phyloP scores from a whole-genome alignment of 2,113 vertebrate species.

The Aix galericulata region DNA sequence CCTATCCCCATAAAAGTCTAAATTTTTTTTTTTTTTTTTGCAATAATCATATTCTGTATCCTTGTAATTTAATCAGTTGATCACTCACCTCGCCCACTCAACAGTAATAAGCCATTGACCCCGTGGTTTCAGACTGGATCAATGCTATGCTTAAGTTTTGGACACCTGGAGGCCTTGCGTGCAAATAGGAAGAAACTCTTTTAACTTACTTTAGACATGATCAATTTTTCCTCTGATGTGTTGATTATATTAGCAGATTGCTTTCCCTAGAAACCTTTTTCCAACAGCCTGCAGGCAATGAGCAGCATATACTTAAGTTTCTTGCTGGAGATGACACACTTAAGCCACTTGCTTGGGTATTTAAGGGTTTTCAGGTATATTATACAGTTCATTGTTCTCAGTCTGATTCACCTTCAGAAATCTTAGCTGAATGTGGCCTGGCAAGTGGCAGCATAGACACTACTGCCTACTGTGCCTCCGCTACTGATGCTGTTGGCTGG shows the following conservation, averaged over 20 bases:
- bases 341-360: slow-evolving; percentile 39
- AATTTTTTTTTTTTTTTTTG: neutral
- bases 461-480: slow-evolving; percentile 74
- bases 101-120: slow-evolving; percentile 73
- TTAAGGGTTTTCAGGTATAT: slow-evolving; percentile 24
- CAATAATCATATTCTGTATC: slow-evolving; percentile 49
- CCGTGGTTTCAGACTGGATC: slow-evolving; percentile 67
- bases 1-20: neutral
- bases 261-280: slow-evolving; percentile 64
- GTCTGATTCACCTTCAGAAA: slow-evolving; percentile 6
- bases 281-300: slow-evolving; percentile 60
- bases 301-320: slow-evolving; percentile 41
- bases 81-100: neutral
- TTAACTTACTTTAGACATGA: slow-evolving; percentile 59
- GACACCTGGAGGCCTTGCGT: slow-evolving; percentile 68
- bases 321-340: slow-evolving; percentile 22
- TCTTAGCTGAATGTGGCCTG: slow-evolving; percentile 75
- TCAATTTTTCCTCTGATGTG: slow-evolving; percentile 51
- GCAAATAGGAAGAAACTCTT: slow-evolving; percentile 67
- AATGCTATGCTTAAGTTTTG: slow-evolving; percentile 64
- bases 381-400: slow-evolving; percentile 16
- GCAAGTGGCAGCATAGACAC: slow-evolving; percentile 73
- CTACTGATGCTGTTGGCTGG: slow-evolving; percentile 80
- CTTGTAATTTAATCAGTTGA: slow-evolving; percentile 57
- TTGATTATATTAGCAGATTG: slow-evolving; percentile 75